Conservation (phyloP, 1,140 invertebrate genomes). For the Drusus annulatus region DNA sequence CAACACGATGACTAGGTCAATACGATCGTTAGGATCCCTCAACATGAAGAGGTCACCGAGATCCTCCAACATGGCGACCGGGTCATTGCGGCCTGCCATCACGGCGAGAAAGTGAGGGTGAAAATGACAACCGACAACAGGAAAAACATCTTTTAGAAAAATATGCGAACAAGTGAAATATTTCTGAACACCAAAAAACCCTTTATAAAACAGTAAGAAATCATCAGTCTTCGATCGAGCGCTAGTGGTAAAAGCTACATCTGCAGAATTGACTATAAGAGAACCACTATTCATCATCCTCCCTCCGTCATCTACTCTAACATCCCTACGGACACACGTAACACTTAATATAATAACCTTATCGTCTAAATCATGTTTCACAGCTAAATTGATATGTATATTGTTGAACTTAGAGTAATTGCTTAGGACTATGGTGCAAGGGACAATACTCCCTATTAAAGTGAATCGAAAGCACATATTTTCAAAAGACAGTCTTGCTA, state of each 20-base stretch:
- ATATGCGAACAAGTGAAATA: conserved; percentile 51
- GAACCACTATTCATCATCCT: neutral
- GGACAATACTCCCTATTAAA: conserved; percentile 22
- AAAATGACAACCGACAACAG: conserved; percentile 11
- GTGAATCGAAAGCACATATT: conserved; percentile 52
- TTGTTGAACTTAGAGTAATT: conserved; percentile 40
- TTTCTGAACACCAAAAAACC: conserved; percentile 47
- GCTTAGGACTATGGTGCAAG: conserved; percentile 45
- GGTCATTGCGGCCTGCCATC: neutral
- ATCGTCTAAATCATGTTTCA: conserved; percentile 43
- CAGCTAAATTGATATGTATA: conserved; percentile 57
- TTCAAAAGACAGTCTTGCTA: conserved; percentile 45
- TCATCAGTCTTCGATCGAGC: conserved; percentile 58
- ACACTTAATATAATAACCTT: conserved; percentile 50
- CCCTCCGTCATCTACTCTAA: neutral
- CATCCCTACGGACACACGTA: conserved; percentile 45
- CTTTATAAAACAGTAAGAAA: conserved; percentile 59
- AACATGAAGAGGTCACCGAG: too few species aligned
- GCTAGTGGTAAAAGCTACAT: conserved; percentile 55
- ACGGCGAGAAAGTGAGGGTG: conserved; percentile 6
- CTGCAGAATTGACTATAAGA: conserved; percentile 52
- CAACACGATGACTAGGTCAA: too few species aligned
- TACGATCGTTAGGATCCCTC: too few species aligned
- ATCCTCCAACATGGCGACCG: too few species aligned
- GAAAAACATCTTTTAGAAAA: conserved; percentile 52